phyloP scores from a whole-genome alignment of 2,888 invertebrate species.

The Morpho deidamia region DNA sequence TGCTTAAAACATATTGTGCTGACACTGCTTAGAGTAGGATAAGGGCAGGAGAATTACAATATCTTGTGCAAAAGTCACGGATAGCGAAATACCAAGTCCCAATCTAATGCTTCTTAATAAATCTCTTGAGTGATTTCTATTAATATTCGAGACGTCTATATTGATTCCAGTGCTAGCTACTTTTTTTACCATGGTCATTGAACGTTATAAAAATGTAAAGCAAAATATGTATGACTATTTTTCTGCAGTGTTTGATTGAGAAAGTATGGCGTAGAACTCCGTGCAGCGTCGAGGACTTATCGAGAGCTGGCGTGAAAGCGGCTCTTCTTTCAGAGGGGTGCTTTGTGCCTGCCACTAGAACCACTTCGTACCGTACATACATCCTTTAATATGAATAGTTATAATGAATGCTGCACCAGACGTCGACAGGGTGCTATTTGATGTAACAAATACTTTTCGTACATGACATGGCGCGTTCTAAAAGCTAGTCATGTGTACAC shows the following conservation, averaged over 20 bases:
- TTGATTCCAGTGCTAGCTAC: too few species aligned
- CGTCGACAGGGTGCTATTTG: slow-evolving; percentile 19
- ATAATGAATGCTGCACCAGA: slow-evolving; percentile 36
- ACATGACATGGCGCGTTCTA: slow-evolving; percentile 18
- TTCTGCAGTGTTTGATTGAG: slow-evolving; percentile 19
- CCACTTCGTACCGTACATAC: slow-evolving; percentile 49
- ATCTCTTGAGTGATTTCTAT: too few species aligned
- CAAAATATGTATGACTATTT: background rate
- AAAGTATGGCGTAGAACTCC: slow-evolving; percentile 20
- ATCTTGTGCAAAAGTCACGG: too few species aligned
- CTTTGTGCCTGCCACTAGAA: slow-evolving; percentile 61
- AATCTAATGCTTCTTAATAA: too few species aligned
- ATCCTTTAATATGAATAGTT: slow-evolving; percentile 39
- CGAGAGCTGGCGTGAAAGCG: slow-evolving; percentile 57
- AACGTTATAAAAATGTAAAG: background rate
- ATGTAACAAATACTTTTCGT: slow-evolving; percentile 21
- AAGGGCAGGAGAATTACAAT: too few species aligned
- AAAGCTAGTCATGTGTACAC: background rate
- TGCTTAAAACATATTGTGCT: too few species aligned
- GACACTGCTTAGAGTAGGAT: too few species aligned
- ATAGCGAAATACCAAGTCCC: too few species aligned
- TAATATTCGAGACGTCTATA: too few species aligned
- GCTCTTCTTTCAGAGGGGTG: slow-evolving; percentile 58
- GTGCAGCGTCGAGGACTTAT: slow-evolving; percentile 47
- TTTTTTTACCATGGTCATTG: background rate